Evolutionary conservation across 2,888 invertebrate genomes (phyloP), one percentile per base, ranked within the genome.

Genomic region (Leucophenga montana): DNA sequence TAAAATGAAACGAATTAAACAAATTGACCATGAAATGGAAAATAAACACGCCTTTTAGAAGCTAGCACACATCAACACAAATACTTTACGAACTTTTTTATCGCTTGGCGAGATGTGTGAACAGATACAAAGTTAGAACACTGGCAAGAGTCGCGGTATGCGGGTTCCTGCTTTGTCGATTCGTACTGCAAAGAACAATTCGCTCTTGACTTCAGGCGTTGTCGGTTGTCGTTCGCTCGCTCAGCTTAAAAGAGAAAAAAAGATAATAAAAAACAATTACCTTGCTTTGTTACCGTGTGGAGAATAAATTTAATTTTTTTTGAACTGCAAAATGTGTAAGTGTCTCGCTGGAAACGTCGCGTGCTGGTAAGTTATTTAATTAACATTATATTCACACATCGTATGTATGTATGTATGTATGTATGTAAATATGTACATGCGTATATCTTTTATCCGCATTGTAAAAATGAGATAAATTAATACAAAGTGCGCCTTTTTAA

Each of bases 281-380:
- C 8, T 39, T 11, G 9, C 8, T 39, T 39, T 11, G 1, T 11
- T 11, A 39, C 39, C 39, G 39, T 39, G 39, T 39, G 8, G 9
- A 39, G n/a, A n/a, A n/a, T n/a, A 33, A 8, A 39, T 11, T 5
- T 39, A 39, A 39, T 39, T 39, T 39, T 8, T 5, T 39, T 39
- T 39, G 8, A 16, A 50, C 50, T 16, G 16, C 66, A 80, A 80
- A 69, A 85, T 86, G 84, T 86, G 85, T 74, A 86, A 84, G 76
- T 86, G 86, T 66, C 72, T 84, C n/a, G 80, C 85, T 67, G 84
- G 80, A 71, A 86, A 85, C 33, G 79, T 85, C 44, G 84, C 83
- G 50, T 86, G 86, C 71, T 86, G 85, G 85, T 86, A 77, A 81
- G 86, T 80, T 62, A 27, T 33, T 68, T 66, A 67, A 22, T 69